A percentile compares a stretch with the other conserved stretches of the same genome.
These are phyloP conservation scores for Arbacia lixula DNA, from an alignment of 53 echinoderm and acorn worm species.

Conservation along the genomic window DNA sequence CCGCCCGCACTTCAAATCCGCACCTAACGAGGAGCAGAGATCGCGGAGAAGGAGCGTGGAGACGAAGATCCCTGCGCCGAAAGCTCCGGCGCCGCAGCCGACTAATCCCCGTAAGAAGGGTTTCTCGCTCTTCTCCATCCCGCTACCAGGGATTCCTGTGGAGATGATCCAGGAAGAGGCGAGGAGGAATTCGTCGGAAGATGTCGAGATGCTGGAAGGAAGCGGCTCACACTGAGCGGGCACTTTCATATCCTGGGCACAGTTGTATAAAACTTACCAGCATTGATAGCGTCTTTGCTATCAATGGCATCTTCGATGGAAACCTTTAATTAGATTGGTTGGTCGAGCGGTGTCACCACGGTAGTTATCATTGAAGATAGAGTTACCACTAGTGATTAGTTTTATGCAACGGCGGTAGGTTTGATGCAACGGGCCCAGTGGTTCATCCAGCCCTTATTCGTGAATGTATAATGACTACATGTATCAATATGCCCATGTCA, in stretches of 20 bases:
- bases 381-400: too few relatives aligned
- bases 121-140: constrained; percentile 64
- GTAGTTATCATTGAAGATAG: too few relatives aligned
- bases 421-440: too few relatives aligned
- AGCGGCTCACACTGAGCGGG: constrained; percentile 1
- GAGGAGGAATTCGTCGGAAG: not conserved
- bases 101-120: constrained; percentile 57
- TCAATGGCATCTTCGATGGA: too few relatives aligned
- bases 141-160: constrained; percentile 71
- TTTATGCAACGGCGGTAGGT: too few relatives aligned
- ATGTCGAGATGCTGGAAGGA: constrained; percentile 25
- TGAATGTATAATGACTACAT: not conserved
- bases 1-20: constrained; percentile 54
- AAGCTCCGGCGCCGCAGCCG: constrained; percentile 29
- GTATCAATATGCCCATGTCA: not conserved
- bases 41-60: constrained; percentile 75
- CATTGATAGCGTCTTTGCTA: too few relatives aligned
- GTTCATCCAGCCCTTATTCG: too few relatives aligned
- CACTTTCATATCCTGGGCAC: too few relatives aligned
- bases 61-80: constrained; percentile 60
- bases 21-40: constrained; percentile 21
- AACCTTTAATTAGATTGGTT: too few relatives aligned
- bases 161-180: constrained; percentile 27
- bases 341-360: too few relatives aligned
- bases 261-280: too few relatives aligned